Conservation (phyloP, 1,140 invertebrate species). For the Hypsibius dujardini region DNA sequence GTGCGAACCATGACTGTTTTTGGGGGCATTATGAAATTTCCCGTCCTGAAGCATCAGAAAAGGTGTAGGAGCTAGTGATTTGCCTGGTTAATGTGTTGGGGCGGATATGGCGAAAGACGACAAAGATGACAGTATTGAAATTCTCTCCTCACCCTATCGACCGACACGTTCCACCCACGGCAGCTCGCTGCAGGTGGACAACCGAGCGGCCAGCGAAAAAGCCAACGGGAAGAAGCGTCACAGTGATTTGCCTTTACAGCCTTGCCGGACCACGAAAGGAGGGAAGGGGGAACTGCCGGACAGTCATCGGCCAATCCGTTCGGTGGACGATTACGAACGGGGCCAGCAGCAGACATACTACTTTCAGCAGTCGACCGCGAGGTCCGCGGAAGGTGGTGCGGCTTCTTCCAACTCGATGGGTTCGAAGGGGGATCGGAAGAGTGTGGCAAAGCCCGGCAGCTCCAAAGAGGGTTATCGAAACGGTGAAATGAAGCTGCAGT, state of each 20-base stretch:
- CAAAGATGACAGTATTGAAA: neutral
- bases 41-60: no score
- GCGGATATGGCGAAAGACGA: neutral
- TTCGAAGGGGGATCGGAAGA: no score
- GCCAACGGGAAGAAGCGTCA: neutral
- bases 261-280: no score
- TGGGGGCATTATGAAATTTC: no score
- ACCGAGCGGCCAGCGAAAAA: neutral
- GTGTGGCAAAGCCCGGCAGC: neutral
- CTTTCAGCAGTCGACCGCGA: neutral
- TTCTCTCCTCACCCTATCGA: neutral
- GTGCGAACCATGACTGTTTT: no score
- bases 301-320: neutral
- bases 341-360: neutral
- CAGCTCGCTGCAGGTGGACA: neutral
- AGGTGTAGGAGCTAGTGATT: no score
- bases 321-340: constrained; percentile 15
- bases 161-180: neutral
- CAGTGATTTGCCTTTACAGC: neutral
- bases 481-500: constrained; percentile 5
- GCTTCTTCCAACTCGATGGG: neutral
- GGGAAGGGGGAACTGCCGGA: neutral
- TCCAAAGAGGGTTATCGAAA: neutral
- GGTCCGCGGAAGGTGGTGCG: neutral
- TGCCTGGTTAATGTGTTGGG: no score